phyloP scores from a whole-genome alignment of 2,888 invertebrate genomes.

The Caenorhabditis becei region DNA sequence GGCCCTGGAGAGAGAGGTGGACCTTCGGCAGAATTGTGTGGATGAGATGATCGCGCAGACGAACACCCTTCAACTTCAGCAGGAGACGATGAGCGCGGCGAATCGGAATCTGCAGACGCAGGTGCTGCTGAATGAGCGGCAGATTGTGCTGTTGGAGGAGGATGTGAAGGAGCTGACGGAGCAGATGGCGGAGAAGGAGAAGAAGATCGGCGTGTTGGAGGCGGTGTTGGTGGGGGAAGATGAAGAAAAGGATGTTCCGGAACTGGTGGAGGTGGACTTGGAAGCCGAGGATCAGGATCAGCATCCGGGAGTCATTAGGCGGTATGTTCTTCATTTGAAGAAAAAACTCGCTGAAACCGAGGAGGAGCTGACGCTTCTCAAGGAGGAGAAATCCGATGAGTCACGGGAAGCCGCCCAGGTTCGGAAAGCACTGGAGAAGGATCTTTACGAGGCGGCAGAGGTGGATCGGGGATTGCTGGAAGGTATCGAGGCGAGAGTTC shows the following conservation, averaged over 20 bases:
- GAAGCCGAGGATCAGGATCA: background rate
- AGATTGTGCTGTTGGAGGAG: slow-evolving; percentile 51
- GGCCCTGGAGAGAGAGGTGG: slow-evolving; percentile 62
- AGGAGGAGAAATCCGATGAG: slow-evolving; percentile 25
- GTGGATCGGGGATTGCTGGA: slow-evolving; percentile 47
- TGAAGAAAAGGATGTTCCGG: slow-evolving; percentile 1
- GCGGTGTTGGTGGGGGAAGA: slow-evolving; percentile 29
- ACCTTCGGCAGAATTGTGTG: slow-evolving; percentile 65
- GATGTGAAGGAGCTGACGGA: slow-evolving; percentile 36
- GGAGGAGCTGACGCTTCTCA: slow-evolving; percentile 17
- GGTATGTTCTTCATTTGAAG: slow-evolving; percentile 21
- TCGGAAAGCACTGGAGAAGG: slow-evolving; percentile 10
- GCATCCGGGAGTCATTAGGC: background rate
- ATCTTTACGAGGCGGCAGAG: slow-evolving; percentile 45
- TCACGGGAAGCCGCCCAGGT: slow-evolving; percentile 18
- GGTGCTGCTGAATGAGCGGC: slow-evolving; percentile 23
- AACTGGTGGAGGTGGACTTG: background rate
- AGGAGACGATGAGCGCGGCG: slow-evolving; percentile 44
- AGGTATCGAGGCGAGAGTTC: slow-evolving; percentile 45
- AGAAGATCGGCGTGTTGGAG: slow-evolving; percentile 32
- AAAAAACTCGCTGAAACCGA: slow-evolving; percentile 14
- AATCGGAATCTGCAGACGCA: slow-evolving; percentile 23
- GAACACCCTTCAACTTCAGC: slow-evolving; percentile 67
- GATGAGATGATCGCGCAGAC: slow-evolving; percentile 72
- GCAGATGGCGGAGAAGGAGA: background rate